Base-by-base conservation (phyloP, 2,113 vertebrate genomes). In the Bufo gargarizans region DNA sequence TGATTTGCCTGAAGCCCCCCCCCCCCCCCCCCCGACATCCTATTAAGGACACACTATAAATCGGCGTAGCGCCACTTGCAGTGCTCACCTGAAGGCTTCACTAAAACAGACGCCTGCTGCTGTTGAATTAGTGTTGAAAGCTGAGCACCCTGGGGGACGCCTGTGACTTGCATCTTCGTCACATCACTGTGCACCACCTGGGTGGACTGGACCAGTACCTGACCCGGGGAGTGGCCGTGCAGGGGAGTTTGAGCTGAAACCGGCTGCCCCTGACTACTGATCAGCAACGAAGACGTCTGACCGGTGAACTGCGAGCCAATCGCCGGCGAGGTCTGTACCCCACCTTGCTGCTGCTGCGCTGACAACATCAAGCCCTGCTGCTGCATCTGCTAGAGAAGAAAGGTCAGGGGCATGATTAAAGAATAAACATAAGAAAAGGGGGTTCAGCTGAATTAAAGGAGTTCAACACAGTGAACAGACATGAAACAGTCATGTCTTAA, bases 291-390 rank as follows among this genome's bases (percentile, higher is more conserved):
- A 82, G 93, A 89, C 0, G 93, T 3, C 55, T 93, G 91, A 80
- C 85, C 91, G 91, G 89, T 22, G 20, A 94, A 93, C 63, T 91
- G 91, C 63, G 89, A 71, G 84, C 89, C 82, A 71, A 94, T 81
- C 20, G 87, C 86, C 1, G 92, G n/a, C 7, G 91, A 85, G 0
- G 90, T 43, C 80, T 92, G 91, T 61, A 88, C 88, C 13, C 50
- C 85, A 53, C 91, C 71, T 4, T 91, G 82, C 87, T 91, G 92
- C 3, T 92, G 93, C 84, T 94, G 94, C 16, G 88, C 90, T 78
- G 94, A 92, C 83, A 97, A 92, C 63, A 98, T 92, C 79, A 97
- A 96, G 90, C 92, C 97, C 78, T 97, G 96, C 78, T 97, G 96
- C 43, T 97, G 96, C 89, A 97, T 93, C 97, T 98, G 74, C 33